Conservation (phyloP, 2,888 invertebrate genomes). For the Yponomeuta sedellus region DNA sequence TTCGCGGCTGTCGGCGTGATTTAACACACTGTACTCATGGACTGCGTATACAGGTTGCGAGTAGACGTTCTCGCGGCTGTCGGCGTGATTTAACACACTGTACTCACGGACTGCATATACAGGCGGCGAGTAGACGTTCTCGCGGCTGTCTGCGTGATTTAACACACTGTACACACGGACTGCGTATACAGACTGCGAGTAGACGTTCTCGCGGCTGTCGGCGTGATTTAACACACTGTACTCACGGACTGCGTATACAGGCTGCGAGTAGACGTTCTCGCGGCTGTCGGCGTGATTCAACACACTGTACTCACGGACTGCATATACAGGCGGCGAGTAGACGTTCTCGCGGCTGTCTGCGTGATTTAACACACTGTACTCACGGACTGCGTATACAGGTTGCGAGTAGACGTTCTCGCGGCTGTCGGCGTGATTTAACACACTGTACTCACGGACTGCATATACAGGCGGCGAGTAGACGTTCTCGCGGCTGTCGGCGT, state of each 20-base stretch:
- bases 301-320: no score
- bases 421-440: conserved; percentile 80
- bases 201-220: no score
- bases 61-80: no score
- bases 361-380: no score
- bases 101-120: conserved; percentile 40
- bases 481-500: no score
- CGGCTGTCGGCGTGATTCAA: conserved; percentile 84
- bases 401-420: conserved; percentile 81
- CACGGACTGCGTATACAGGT: conserved; percentile 49
- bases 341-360: no score
- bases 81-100: no score
- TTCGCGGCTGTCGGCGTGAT: conserved; percentile 82
- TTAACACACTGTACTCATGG: no score
- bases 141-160: conserved; percentile 83
- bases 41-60: conserved; percentile 57
- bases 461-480: conserved; percentile 65
- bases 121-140: conserved; percentile 78
- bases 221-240: no score
- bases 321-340: no score
- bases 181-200: no score
- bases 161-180: no score
- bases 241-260: conserved; percentile 45
- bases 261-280: conserved; percentile 79
- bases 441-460: conserved; percentile 48